Evolutionary conservation across 2,113 vertebrate species (phyloP), one percentile per base, ranked within the genome.

Genomic region (Thunnus thynnus): DNA sequence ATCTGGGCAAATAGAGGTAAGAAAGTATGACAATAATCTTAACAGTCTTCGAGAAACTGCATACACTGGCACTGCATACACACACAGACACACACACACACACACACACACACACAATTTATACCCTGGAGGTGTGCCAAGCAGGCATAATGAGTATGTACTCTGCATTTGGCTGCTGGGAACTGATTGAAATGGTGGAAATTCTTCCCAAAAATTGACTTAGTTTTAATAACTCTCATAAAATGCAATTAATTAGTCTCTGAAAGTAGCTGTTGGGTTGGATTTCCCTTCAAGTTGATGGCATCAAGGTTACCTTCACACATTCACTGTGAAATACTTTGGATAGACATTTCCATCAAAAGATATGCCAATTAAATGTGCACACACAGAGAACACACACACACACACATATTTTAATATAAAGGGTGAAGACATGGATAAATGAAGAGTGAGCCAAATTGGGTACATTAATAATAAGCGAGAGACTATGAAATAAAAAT

Each of bases 231-330:
- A 66, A 63, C 54, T 44, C 66, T 27, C n/a, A 70, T 54, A 41
- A 22, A 57, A 83, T 71, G 25, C 44, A 69, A 52, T 70, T 76
- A 77, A 63, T 85, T 77, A 17, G 36, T 27, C 25, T 48, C 48
- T 51, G 54, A 10, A 14, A 58, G 48, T 47, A 3, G 63, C 18
- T 22, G 51, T 52, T 58, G 54, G 56, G 71, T 79, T 1, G 5
- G 36, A 76, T 50, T 72, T 67, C 75, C 61, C 65, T 76, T 50
- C 20, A 32, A 67, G 2, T 41, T 52, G 47, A 69, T 16, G 32
- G 14, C 66, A 80, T 72, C 69, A 48, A 66, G 71, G 71, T 79
- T 65, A 80, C 41, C 32, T 54, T n/a, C 22, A 11, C 41, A 14
- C 78, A 36, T 68, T 80, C 18, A 13, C 5, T 13, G 51, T 27